phyloP scores from a whole-genome alignment of 2,113 vertebrate genomes.

The Suricata suricatta region DNA sequence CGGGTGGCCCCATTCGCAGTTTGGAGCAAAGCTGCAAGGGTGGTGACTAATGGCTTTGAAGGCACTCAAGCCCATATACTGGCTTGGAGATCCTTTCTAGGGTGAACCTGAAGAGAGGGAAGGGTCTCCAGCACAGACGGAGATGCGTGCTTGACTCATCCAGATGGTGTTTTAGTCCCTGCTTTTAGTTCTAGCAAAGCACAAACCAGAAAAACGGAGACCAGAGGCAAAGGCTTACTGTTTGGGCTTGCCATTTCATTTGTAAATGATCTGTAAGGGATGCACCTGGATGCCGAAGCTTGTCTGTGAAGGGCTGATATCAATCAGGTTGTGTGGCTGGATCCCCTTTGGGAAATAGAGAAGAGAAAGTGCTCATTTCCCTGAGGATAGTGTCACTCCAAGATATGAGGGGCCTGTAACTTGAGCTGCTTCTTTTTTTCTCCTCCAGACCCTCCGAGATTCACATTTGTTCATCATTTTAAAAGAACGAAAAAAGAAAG shows the following conservation, averaged over 20 bases:
- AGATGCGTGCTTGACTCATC: slow-evolving; percentile 43
- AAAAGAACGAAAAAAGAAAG: slow-evolving; percentile 34
- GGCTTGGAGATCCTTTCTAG: slow-evolving; percentile 31
- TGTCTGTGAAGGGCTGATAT: slow-evolving; percentile 65
- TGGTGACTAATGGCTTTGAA: slow-evolving; percentile 74
- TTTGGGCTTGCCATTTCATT: slow-evolving; percentile 67
- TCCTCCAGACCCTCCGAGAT: slow-evolving; percentile 78
- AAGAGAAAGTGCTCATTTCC: slow-evolving; percentile 85
- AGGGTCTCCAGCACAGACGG: slow-evolving; percentile 4
- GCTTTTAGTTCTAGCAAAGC: slow-evolving; percentile 49
- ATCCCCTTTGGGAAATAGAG: slow-evolving; percentile 70
- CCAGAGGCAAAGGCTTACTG: slow-evolving; percentile 52
- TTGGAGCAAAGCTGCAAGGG: slow-evolving; percentile 57
- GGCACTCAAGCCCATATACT: slow-evolving; percentile 33
- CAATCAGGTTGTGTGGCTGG: slow-evolving; percentile 60
- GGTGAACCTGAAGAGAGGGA: background rate
- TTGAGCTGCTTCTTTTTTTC: slow-evolving; percentile 75
- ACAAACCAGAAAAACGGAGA: background rate
- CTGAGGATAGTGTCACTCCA: slow-evolving; percentile 82
- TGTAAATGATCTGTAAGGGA: slow-evolving; percentile 52
- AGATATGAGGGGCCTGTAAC: slow-evolving; percentile 84
- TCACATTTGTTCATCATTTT: slow-evolving; percentile 83
- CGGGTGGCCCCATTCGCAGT: slow-evolving; percentile 54
- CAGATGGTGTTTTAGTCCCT: background rate
- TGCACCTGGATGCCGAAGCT: slow-evolving; percentile 64